Conservation (phyloP, 2,113 vertebrate genomes). For the Colinus virginianus region DNA sequence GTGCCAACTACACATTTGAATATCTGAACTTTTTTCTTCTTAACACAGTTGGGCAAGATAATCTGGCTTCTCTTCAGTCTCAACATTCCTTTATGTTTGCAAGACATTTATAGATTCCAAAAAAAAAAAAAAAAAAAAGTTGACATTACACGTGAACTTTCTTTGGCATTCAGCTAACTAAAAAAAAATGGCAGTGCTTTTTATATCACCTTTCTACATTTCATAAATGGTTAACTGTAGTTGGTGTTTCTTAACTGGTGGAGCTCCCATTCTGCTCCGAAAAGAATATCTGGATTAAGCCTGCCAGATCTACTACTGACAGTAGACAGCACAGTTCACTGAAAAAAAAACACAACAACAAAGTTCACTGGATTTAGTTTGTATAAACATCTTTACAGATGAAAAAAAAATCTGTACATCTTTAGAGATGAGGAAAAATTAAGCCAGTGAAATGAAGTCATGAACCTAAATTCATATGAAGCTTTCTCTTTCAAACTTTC, state of each 20-base stretch:
- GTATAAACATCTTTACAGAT: neutral
- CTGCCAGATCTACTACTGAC: neutral
- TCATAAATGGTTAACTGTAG: neutral
- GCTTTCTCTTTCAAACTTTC: neutral
- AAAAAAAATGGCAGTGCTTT: neutral
- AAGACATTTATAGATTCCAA: neutral
- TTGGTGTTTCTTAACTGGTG: constrained; percentile 16
- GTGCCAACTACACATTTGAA: neutral
- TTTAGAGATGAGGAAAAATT: neutral
- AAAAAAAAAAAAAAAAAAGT: neutral
- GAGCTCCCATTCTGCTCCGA: neutral
- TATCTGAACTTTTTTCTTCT: constrained; percentile 1
- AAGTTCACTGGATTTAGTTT: neutral
- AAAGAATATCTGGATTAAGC: neutral
- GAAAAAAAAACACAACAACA: neutral
- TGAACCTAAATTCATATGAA: neutral
- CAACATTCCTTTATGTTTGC: neutral
- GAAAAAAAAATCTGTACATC: neutral
- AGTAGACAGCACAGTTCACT: neutral
- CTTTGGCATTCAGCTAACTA: constrained; percentile 6
- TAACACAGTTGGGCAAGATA: neutral
- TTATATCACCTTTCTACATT: constrained; percentile 10
- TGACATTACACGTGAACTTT: neutral
- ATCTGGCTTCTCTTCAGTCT: neutral
- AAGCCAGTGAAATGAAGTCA: neutral